Conservation (phyloP, 2,888 invertebrate species). For the Teleogryllus oceanicus region DNA sequence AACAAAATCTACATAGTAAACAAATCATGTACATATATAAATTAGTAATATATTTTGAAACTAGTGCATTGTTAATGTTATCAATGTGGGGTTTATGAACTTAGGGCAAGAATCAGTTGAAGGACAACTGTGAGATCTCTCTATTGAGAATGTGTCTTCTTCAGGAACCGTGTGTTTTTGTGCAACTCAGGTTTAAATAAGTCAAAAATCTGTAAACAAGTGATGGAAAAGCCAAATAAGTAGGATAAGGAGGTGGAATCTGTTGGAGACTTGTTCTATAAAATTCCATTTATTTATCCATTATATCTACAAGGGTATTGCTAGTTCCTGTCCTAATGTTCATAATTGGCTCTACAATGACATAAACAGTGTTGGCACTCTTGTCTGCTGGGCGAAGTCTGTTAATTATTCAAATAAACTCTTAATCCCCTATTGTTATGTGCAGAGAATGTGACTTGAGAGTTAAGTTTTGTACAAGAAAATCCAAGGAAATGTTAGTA, state of each 20-base stretch:
- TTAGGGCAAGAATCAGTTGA: slow-evolving; percentile 32
- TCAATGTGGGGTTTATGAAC: slow-evolving; percentile 19
- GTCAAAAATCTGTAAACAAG: too few species aligned
- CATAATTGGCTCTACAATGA: slow-evolving; percentile 2
- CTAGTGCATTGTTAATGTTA: slow-evolving; percentile 34
- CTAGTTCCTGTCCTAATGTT: slow-evolving; percentile 21
- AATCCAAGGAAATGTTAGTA: slow-evolving; percentile 35
- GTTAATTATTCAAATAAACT: slow-evolving; percentile 27
- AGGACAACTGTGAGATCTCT: neutral
- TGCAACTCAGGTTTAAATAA: neutral
- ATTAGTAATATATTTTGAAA: slow-evolving; percentile 35
- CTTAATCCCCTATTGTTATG: slow-evolving; percentile 31
- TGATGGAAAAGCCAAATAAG: too few species aligned
- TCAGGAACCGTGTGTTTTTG: neutral
- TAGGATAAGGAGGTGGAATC: too few species aligned
- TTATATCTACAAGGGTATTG: neutral
- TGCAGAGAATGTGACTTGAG: slow-evolving; percentile 33
- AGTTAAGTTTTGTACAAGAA: slow-evolving; percentile 37
- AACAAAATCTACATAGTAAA: slow-evolving; percentile 31
- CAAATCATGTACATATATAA: slow-evolving; percentile 36
- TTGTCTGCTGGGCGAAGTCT: slow-evolving; percentile 29
- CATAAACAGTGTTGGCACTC: neutral
- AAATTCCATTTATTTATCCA: too few species aligned
- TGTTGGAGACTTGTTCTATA: too few species aligned
- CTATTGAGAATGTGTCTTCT: neutral